Base-by-base conservation (phyloP, 2,113 vertebrate genomes). In the Globicephala melas region DNA sequence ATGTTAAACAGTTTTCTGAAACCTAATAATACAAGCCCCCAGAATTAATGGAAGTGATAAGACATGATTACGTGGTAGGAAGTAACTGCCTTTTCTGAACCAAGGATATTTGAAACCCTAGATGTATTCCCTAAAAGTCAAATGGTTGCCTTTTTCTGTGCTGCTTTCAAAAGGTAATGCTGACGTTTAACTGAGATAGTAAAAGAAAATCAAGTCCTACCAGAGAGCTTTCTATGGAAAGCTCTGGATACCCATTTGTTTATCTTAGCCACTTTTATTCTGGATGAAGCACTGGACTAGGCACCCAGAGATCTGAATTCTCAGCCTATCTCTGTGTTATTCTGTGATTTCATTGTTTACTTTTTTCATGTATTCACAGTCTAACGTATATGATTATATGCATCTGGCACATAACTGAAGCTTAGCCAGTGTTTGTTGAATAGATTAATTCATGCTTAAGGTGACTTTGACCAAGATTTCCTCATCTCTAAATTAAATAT, bases 11-110 rank as follows among this genome's bases (percentile, higher is more conserved):
- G 0, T 71, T 81, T 76, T 73, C 60, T 92, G 7, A 83, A 88
- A 85, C 2, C 4, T 38, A 79, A 33, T 68, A 77, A 77, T 47
- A 5, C 8, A 88, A 89, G 36, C 3, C 26, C 89, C 26, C 36
- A 86, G 55, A 95, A 94, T 84, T 70, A 76, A 74, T 4, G 55
- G 12, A 68, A 90, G 47, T 41, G 60, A 58, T 94, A 93, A 63
- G 20, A 85, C 44, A 23, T 86, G 23, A 73, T 84, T 63, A 31
- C 4, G n/a, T 25, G 36, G 28, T 36, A 96, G 15, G 28, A 76
- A 79, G 76, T 50, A 76, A 89, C 10, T 91, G 18, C 28, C 47
- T 93, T 97, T 88, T 33, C 44, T 97, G 28, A 94, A 84, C 2
- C 60, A 88, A 77, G n/a, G 33, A 62, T 58, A 55, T 68, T 55